Evolutionary conservation across 2,797 vertebrate species (phyloP), one percentile per base, ranked within the genome.

Genomic region (Mallotus villosus): DNA sequence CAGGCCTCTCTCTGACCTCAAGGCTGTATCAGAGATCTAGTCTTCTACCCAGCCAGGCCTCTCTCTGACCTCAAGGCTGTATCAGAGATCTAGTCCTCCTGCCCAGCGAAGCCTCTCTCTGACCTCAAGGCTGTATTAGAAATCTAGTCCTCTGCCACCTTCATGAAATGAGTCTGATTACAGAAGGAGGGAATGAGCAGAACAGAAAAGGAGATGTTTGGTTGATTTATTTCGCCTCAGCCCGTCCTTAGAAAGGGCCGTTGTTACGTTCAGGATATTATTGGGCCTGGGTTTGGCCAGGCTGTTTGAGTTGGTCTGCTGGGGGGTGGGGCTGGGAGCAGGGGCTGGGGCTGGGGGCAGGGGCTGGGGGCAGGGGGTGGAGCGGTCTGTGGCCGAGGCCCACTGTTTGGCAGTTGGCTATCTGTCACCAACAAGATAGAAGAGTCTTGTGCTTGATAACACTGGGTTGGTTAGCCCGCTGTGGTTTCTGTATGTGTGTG

Each of bases 111-210:
- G 27, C 27, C 27, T 27, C 27, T 27, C 27, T 27, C 27, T 4
- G 27, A 27, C 27, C 27, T 27, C 4, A 27, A 27, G 27, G 27
- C 24, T 62, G 60, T 27, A 62, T 25, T 11, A 2, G 17, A 21
- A 4, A 27, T 4, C 27, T 3, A 27, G 25, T 2, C 27, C 27
- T 27, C 65, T 63, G 67, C 73, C 77, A 27, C 65, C 75, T 67
- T 77, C 21, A 72, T 75, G 70, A 64, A 71, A 70, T 55, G 32
- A 60, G 53, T 68, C 80, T 74, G 74, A 79, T 68, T 60, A 73
- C 67, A 73, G 63, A 73, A 73, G 71, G 37, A 71, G n/a, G 62
- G 2, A 64, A 69, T 14, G 24, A 64, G 58, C 78, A 63, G 63
- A 8, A 37, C 66, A 65, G 12, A 64, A 67, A 46, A 17, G 41